Evolutionary conservation across 92 coral and sea anemone species (phyloP).

Genomic region (Hydrozoanthus gracilis): DNA sequence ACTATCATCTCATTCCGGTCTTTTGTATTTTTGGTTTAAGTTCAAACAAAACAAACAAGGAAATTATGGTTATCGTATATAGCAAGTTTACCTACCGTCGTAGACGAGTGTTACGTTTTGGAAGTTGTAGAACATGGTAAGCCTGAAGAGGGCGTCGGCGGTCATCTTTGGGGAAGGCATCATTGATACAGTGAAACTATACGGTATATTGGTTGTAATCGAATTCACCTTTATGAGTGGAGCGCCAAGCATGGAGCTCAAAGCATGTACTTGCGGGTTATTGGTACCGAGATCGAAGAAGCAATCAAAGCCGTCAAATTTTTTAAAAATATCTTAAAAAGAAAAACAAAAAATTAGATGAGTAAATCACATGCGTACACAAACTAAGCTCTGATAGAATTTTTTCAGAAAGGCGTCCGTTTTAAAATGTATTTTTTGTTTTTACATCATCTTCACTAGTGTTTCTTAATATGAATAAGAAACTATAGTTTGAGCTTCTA

Average conservation of each 20-base stretch:
- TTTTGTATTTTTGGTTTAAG: too few relatives aligned
- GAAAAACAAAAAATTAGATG: not conserved
- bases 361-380: too few relatives aligned
- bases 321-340: conserved; percentile 40
- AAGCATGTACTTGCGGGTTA: conserved; percentile 63
- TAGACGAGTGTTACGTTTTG: conserved; percentile 72
- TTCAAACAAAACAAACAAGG: too few relatives aligned
- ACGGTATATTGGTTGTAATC: conserved; percentile 37
- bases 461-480: too few relatives aligned
- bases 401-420: not conserved
- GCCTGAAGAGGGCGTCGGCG: conserved; percentile 69
- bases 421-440: too few relatives aligned
- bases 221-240: conserved; percentile 71
- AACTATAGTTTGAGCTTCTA: too few relatives aligned
- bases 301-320: conserved; percentile 45
- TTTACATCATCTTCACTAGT: too few relatives aligned
- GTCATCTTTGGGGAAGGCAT: conserved; percentile 70
- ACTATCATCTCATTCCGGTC: too few relatives aligned
- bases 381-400: not conserved
- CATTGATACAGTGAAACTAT: conserved; percentile 58
- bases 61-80: too few relatives aligned
- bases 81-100: conserved; percentile 63
- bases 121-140: conserved; percentile 63
- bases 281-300: conserved; percentile 72
- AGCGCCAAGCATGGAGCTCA: conserved; percentile 63